phyloP scores from a whole-genome alignment of 2,113 vertebrate genomes.

The Mus spicilegus region DNA sequence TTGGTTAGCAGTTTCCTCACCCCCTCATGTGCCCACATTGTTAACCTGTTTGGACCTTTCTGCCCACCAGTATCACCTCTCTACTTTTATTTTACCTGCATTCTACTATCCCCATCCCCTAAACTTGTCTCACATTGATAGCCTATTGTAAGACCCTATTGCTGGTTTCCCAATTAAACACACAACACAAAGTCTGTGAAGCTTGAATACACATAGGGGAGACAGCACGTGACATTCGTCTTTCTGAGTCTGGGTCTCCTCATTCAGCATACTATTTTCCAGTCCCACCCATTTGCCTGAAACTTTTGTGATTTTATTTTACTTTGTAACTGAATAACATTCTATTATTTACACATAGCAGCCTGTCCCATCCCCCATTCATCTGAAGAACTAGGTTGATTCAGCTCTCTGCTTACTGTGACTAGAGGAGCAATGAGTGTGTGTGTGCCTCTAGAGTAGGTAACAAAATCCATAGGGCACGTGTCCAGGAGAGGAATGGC shows the following conservation, averaged over 20 bases:
- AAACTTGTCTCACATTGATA: background rate
- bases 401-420: background rate
- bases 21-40: background rate
- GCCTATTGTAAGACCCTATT: background rate
- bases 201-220: background rate
- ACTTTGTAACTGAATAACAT: no score
- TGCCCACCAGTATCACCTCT: background rate
- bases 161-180: background rate
- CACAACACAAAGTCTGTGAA: background rate
- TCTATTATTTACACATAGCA: no score
- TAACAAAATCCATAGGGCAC: background rate
- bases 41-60: background rate
- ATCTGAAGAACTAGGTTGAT: background rate
- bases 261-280: background rate
- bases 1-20: background rate
- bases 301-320: no score
- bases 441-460: background rate
- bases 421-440: background rate
- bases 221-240: background rate
- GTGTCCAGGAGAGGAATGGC: background rate
- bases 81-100: background rate
- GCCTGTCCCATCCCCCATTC: no score
- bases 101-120: background rate
- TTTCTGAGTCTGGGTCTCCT: background rate
- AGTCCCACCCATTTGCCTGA: no score